Base-by-base conservation (phyloP, 1,140 invertebrate species). In the Papilio machaon region DNA sequence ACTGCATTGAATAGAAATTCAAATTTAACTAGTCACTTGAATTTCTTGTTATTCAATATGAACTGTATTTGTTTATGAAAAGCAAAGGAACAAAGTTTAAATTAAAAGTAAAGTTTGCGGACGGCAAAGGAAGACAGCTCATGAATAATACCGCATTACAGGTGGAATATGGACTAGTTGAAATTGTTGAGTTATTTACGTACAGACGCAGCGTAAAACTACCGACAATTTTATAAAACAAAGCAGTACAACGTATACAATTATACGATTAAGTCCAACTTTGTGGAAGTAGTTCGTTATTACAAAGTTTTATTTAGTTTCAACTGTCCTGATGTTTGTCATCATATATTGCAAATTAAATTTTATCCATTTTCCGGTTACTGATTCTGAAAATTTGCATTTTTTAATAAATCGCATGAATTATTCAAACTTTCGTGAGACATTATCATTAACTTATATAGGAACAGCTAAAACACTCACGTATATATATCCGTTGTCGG, bases 71-170 rank as follows among this genome's bases (percentile, higher is more conserved):
- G 38, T 78, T 78, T 78, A 78, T 78, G 76, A 58, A 79, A 79
- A 67, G 77, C 77, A n/a, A 47, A 38, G 60, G 77, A 47, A 79
- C 60, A 46, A 79, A 79, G 77, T 79, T 79, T 79, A 79, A 79
- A 79, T 79, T 79, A 70, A 79, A 79, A 79, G 77, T 67, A 79
- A 79, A 79, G 58, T 79, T 79, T 79, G 60, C 77, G 47, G 77
- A 43, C 60, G 23, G 60, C 38, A 58, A 67, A 60, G 19, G 58
- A 67, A 67, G 77, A 67, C 60, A 67, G 60, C 38, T 79, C 60
- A 67, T 79, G 77, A 79, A 79, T 79, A 79, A 79, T 79, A 79
- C 77, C 60, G 54, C 77, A 67, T 46, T 79, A 79, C 77, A 43
- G 54, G 58, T 78, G 38, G 58, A 79, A 79, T 64, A 64, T 38